Base-by-base conservation (phyloP, 2,888 invertebrate genomes). In the Epiperipatus broadwayi region DNA sequence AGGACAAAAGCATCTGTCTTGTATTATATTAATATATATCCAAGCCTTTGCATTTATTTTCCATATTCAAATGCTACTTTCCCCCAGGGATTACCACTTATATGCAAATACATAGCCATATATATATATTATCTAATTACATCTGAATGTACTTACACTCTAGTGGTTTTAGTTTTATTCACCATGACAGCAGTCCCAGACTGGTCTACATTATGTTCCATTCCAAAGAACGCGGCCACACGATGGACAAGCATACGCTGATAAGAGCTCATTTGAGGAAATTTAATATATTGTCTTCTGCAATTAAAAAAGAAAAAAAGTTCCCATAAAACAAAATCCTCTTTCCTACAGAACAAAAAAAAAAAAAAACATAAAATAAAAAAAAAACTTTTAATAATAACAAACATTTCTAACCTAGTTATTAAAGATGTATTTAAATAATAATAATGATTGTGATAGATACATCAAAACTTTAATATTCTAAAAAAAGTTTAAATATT, bases 161-260 rank as follows among this genome's bases (percentile, higher is more conserved):
- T 58, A 44, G 71, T 75, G 50, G 65, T 67, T 48, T 69, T 69
- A 35, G 78, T 80, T 54, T 81, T 79, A 48, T 60, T 64, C 38
- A 64, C 56, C 1, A 81, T 79, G 38, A 85, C 72, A 38, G 71
- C 70, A 57, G 73, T 75, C 43, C 79, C 83, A 12, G 72, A 69
- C 44, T 75, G 71, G 62, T 91, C 91, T 16, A 89, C 75, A 54
- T 85, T 84, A 59, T 93, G 91, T 39, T 84, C 80, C 68, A 93
- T 74, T 40, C 87, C 85, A 63, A 89, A 91, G 54, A 80, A 80
- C 14, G 85, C 78, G 0, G 91, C 85, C 43, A 83, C 79, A 21
- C 91, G 74, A 58, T 93, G 93, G 2, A 91, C 84, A 50, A 93
- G 62, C 89, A 93, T 87, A 21, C 93, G 72, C 46, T 89, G 85